Conservation (phyloP, 2,797 vertebrate species). For the Sebastes trivittatus region DNA sequence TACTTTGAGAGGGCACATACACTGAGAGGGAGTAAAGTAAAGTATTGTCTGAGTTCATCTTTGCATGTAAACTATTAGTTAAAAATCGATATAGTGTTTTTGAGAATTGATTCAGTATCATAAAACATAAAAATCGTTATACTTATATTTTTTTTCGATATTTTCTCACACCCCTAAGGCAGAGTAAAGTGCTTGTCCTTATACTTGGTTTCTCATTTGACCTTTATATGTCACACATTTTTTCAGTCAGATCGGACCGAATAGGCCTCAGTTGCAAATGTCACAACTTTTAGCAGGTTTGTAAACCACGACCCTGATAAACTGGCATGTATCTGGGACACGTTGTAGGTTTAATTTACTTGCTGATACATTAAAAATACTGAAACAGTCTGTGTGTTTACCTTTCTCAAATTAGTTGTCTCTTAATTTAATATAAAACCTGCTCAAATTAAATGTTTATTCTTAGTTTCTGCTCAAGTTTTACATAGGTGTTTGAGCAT, state of each 20-base stretch:
- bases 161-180: neutral
- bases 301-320: neutral
- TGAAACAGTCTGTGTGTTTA: neutral
- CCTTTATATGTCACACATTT: neutral
- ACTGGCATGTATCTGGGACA: neutral
- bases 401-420: neutral
- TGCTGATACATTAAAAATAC: neutral
- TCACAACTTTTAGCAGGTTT: neutral
- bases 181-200: neutral
- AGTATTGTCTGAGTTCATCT: too few relatives aligned
- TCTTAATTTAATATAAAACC: neutral
- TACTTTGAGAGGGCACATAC: too few relatives aligned
- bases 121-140: too few relatives aligned
- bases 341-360: neutral
- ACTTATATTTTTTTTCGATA: too few relatives aligned
- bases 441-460: neutral
- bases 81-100: too few relatives aligned
- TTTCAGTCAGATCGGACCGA: neutral
- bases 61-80: too few relatives aligned
- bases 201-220: slow-evolving; percentile 11
- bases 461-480: neutral
- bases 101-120: too few relatives aligned
- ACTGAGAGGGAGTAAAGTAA: too few relatives aligned
- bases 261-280: slow-evolving; percentile 3
- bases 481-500: neutral